These are phyloP conservation scores for Mayetiola destructor DNA, from an alignment of 2,888 invertebrate genomes.

Conservation along the genomic window DNA sequence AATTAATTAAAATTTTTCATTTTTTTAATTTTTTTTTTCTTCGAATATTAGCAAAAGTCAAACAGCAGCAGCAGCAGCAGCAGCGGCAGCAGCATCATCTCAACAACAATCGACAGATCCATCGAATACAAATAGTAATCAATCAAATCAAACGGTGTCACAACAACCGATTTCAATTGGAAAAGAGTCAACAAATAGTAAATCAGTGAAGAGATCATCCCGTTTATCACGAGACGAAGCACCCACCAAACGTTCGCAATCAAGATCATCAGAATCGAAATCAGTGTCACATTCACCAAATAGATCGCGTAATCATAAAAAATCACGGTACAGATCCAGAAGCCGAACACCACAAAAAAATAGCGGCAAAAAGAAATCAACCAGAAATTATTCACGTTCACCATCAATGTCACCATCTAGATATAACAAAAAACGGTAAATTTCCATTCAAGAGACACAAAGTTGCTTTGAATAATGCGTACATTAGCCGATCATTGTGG, in stretches of 20 bases:
- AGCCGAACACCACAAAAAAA: constrained; percentile 9
- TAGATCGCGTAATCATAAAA: constrained; percentile 21
- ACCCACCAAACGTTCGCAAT: constrained; percentile 24
- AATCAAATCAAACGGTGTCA: neutral
- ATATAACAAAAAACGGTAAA: constrained; percentile 32
- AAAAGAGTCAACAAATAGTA: neutral
- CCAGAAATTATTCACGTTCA: constrained; percentile 30
- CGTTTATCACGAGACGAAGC: neutral
- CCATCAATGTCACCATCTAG: constrained; percentile 32
- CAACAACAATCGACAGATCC: too few species aligned
- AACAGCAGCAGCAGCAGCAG: neutral
- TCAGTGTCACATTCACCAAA: constrained; percentile 29
- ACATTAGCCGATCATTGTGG: neutral
- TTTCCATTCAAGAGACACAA: neutral
- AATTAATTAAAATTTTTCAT: neutral
- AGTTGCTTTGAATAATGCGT: neutral
- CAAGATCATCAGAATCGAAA: constrained; percentile 26
- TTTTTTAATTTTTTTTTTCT: neutral
- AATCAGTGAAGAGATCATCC: neutral
- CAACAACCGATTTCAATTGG: constrained; percentile 21
- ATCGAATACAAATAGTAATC: constrained; percentile 5
- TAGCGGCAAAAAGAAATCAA: constrained; percentile 18
- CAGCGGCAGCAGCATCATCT: neutral
- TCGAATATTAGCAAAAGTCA: neutral
- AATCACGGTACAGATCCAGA: constrained; percentile 21